Evolutionary conservation across 2,888 invertebrate genomes (phyloP).

Genomic region (Phengaris arion): DNA sequence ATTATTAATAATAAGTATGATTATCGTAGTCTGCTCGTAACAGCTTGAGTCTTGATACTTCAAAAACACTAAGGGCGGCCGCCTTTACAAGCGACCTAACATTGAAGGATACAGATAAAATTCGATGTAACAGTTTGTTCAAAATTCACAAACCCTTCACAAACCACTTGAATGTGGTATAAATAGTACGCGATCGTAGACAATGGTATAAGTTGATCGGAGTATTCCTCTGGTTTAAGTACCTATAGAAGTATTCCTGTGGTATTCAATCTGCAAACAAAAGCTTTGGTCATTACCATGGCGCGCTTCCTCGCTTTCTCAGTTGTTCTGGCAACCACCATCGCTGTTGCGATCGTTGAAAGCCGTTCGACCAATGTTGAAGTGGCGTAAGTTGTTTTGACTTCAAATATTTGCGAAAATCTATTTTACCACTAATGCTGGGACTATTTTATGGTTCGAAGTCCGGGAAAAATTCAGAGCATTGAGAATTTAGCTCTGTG

Average conservation of each 20-base stretch:
- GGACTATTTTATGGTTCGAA: too few species aligned
- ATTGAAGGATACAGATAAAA: neutral
- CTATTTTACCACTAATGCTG: too few species aligned
- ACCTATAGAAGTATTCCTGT: neutral
- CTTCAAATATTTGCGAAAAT: too few species aligned
- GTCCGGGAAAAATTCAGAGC: too few species aligned
- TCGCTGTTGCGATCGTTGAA: neutral
- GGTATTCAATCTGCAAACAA: neutral
- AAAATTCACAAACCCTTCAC: neutral
- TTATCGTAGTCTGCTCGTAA: too few species aligned
- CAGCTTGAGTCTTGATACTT: neutral
- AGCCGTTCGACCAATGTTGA: neutral
- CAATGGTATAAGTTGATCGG: neutral
- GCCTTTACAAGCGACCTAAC: neutral
- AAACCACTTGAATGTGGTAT: slow-evolving; percentile 7
- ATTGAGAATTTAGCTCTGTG: too few species aligned
- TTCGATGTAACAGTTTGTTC: neutral
- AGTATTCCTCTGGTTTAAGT: neutral
- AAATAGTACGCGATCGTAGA: neutral
- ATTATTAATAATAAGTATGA: too few species aligned
- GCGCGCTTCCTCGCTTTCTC: slow-evolving; percentile 2
- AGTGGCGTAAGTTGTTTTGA: neutral
- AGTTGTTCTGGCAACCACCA: neutral
- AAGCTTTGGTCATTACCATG: neutral
- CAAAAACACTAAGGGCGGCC: slow-evolving; percentile 4